These are phyloP conservation scores for Triops cancriformis DNA, from an alignment of 1,140 invertebrate genomes.

Conservation along the genomic window DNA sequence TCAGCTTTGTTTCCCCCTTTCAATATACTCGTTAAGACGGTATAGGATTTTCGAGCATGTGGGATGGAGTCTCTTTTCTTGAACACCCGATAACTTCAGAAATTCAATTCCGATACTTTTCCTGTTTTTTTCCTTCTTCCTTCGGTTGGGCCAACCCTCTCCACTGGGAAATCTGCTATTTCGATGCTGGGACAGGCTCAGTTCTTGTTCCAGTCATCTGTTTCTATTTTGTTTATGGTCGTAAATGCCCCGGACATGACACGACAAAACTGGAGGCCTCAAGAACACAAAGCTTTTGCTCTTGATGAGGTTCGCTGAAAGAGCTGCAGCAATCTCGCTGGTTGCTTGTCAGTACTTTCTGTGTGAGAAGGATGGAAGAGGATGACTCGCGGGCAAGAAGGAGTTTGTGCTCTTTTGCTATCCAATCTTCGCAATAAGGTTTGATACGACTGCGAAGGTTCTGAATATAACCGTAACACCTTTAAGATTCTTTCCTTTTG, in stretches of 20 bases:
- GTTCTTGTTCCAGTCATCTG: background rate
- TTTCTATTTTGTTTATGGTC: constrained; percentile 11
- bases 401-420: too few relatives aligned
- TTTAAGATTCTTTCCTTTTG: background rate
- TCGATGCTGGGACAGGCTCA: background rate
- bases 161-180: constrained; percentile 1
- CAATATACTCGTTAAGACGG: background rate
- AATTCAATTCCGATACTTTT: background rate
- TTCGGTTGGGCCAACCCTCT: background rate
- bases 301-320: background rate
- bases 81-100: background rate
- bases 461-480: too few relatives aligned
- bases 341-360: background rate
- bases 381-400: background rate
- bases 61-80: background rate
- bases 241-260: background rate
- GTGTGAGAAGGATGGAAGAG: background rate
- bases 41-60: background rate
- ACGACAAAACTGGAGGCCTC: background rate
- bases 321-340: background rate
- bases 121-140: background rate
- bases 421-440: too few relatives aligned
- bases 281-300: constrained; percentile 2
- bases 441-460: too few relatives aligned
- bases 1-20: too few relatives aligned